Evolutionary conservation across 2,888 invertebrate species (phyloP).

Genomic region (Drosophila limbata): DNA sequence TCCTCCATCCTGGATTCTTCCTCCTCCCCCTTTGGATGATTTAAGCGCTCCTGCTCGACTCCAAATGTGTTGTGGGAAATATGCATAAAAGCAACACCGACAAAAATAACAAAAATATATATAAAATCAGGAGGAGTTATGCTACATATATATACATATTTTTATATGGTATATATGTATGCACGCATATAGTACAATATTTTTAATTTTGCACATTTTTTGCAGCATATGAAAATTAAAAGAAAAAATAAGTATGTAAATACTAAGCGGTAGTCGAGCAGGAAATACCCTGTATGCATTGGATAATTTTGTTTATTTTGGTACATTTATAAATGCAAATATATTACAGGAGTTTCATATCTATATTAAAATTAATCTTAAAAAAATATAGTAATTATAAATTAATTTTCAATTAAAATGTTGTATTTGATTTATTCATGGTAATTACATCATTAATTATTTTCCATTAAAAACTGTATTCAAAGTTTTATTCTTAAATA

Average conservation of each 20-base stretch:
- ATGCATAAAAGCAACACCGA: slow-evolving; percentile 74
- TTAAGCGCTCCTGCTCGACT: slow-evolving; percentile 72
- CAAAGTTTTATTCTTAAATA: no score
- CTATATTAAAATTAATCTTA: no score
- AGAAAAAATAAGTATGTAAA: no score
- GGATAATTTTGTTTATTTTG: neutral
- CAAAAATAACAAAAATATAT: slow-evolving; percentile 33
- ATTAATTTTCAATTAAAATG: no score
- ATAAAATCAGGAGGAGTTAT: slow-evolving; percentile 6
- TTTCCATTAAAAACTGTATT: no score
- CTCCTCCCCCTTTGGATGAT: slow-evolving; percentile 56
- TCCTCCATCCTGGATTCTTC: neutral
- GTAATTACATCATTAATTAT: no score
- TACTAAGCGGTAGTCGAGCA: neutral
- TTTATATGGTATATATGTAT: slow-evolving; percentile 7
- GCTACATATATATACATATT: neutral
- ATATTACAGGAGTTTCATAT: no score
- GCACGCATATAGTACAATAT: slow-evolving; percentile 61
- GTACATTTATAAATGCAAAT: no score
- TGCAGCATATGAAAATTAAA: slow-evolving; percentile 27
- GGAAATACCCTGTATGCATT: neutral
- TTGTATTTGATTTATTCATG: no score
- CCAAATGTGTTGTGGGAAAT: slow-evolving; percentile 80
- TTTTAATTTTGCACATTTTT: slow-evolving; percentile 78
- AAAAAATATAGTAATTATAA: no score